Evolutionary conservation across 2,888 invertebrate species (phyloP), one percentile per base, ranked within the genome.

Genomic region (Chymomyza caudatula): DNA sequence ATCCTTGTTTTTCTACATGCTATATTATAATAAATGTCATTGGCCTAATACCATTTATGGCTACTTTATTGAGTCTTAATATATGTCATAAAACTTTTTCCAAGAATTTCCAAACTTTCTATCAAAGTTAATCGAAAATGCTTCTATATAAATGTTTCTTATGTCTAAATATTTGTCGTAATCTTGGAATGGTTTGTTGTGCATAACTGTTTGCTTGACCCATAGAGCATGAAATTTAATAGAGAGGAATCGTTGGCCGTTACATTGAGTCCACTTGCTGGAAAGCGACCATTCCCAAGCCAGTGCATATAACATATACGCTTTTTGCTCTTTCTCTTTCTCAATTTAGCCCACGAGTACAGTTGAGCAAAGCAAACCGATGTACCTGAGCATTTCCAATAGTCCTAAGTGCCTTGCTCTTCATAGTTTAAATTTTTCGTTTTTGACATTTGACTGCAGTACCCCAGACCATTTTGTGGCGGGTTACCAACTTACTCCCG

Each of bases 21-120:
- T 81, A 85, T 82, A 85, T 87, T 85, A 87, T 78, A 85, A 85
- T 87, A 86, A 85, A 87, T 86, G 85, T 86, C 84, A 77, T 78
- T 78, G 72, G 76, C 58, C 72, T 72, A 69, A 67, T 65, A 62
- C 29, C 47, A 47, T 15, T 47, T 47, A 17, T 47, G 47, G 47
- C 19, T 67, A 76, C 78, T 76, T 74, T 82, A 80, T 78, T 65
- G 71, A 58, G 76, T 61, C 78, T 81, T 80, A 84, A 81, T 84
- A 84, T 84, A 84, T 81, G 79, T 67, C 71, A 78, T 65, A 69
- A 76, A 80, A 81, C 69, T 74, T 81, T 81, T 59, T 47, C 60
- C 65, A 20, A 65, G 57, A 61, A 61, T 61, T 62, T 65, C 19
- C 11, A 37, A 37, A 37, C 11, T 37, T 37, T 37, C 11, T 37